Evolutionary conservation across 1,140 invertebrate genomes (phyloP).

Genomic region (Platorchestia sp.): DNA sequence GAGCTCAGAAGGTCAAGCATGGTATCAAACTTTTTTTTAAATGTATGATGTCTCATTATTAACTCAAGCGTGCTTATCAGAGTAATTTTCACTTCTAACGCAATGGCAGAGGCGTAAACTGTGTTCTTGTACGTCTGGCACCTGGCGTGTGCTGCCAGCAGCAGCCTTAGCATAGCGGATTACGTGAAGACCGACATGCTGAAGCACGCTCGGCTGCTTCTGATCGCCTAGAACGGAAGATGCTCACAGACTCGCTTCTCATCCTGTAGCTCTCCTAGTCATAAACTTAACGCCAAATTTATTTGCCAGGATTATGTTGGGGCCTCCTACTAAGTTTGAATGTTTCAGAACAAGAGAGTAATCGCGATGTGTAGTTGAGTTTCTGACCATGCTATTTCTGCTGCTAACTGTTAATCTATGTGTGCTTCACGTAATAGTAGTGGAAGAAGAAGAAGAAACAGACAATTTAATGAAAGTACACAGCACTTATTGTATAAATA

Average conservation of each 20-base stretch:
- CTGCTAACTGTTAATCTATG: neutral
- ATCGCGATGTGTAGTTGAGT: too few relatives aligned
- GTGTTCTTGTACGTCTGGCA: neutral
- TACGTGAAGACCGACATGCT: neutral
- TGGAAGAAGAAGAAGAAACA: too few relatives aligned
- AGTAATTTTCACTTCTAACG: neutral
- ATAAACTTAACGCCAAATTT: neutral
- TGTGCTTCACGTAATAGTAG: too few relatives aligned
- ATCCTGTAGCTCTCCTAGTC: neutral
- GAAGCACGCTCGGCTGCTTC: neutral
- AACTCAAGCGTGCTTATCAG: neutral
- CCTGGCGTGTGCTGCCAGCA: neutral
- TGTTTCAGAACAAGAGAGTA: neutral
- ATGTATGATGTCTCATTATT: neutral
- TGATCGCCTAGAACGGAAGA: neutral
- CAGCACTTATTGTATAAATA: too few relatives aligned
- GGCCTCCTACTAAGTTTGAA: neutral
- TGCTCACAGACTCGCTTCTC: neutral
- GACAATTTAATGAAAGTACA: too few relatives aligned
- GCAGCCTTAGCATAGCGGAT: constrained; percentile 20
- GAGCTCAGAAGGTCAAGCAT: neutral
- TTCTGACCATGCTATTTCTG: neutral
- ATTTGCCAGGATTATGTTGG: neutral
- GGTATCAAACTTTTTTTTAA: neutral
- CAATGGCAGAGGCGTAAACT: neutral